Evolutionary conservation across 1,140 invertebrate species (phyloP).

Genomic region (Psilanteris sp.): DNA sequence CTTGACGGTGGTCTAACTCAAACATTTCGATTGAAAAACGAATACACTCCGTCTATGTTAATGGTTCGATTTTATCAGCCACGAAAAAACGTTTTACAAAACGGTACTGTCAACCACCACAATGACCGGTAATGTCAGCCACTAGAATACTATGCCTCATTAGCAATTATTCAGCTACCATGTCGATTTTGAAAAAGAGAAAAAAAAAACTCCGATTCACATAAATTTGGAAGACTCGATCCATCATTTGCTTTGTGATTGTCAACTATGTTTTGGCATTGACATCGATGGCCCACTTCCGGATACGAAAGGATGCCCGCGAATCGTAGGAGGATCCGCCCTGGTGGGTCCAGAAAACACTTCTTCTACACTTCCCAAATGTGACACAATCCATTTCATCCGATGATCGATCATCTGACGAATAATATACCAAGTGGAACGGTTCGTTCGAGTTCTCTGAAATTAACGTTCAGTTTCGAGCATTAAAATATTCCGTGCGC

Average conservation of each 20-base stretch:
- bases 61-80: slow-evolving; percentile 1
- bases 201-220: neutral
- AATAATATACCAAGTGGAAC: too few relatives aligned
- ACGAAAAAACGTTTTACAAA: too few relatives aligned
- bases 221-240: slow-evolving; percentile 48
- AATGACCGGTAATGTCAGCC: neutral
- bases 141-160: slow-evolving; percentile 1
- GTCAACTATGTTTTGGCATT: slow-evolving; percentile 75
- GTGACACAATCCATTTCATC: slow-evolving; percentile 20
- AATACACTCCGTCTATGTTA: neutral
- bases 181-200: neutral
- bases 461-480: too few relatives aligned
- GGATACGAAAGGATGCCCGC: slow-evolving; percentile 68
- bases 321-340: slow-evolving; percentile 68
- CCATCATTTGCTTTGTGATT: slow-evolving; percentile 68
- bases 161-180: slow-evolving; percentile 31
- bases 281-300: slow-evolving; percentile 68
- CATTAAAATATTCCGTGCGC: too few relatives aligned
- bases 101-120: neutral
- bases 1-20: too few relatives aligned
- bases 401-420: slow-evolving; percentile 66
- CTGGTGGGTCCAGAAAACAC: slow-evolving; percentile 51
- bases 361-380: slow-evolving; percentile 16
- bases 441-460: too few relatives aligned
- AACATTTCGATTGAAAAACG: too few relatives aligned